Evolutionary conservation across 2,888 invertebrate genomes (phyloP).

Genomic region (Pachliopta kotzebuea): DNA sequence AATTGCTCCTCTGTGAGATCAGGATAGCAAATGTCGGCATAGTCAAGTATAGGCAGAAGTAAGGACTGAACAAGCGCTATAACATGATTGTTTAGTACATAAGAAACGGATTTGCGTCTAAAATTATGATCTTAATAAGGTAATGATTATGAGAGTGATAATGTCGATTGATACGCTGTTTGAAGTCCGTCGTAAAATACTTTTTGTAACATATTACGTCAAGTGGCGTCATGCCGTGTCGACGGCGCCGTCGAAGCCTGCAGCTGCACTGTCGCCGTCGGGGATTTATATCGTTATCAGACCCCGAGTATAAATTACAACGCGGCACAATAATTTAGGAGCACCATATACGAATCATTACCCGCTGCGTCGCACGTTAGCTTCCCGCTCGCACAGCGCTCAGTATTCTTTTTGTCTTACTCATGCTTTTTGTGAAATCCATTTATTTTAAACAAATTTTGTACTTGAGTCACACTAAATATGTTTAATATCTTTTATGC

Average conservation of each 20-base stretch:
- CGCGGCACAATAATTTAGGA: constrained; percentile 76
- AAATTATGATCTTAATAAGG: constrained; percentile 3
- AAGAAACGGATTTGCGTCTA: no score
- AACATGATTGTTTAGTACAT: no score
- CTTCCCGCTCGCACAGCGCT: constrained; percentile 36
- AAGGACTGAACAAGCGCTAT: no score
- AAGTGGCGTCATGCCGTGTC: constrained; percentile 68
- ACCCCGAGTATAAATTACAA: constrained; percentile 72
- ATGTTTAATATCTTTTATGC: no score
- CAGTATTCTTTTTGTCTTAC: background rate
- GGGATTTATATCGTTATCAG: constrained; percentile 78
- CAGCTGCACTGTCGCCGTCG: constrained; percentile 63
- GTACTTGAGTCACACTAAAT: no score
- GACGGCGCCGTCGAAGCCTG: constrained; percentile 65
- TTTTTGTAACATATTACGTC: constrained; percentile 49
- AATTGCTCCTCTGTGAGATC: no score
- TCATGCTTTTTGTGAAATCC: background rate
- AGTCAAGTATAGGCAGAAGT: no score
- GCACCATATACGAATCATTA: constrained; percentile 78
- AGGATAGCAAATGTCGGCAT: no score
- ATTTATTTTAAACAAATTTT: no score
- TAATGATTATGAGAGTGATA: constrained; percentile 7
- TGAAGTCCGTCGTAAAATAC: constrained; percentile 31
- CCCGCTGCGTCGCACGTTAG: constrained; percentile 66
- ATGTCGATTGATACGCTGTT: constrained; percentile 27